A percentile compares a stretch with the other conserved stretches of the same genome.
Evolutionary conservation across 2,113 vertebrate species (phyloP).

Genomic region (Micromys minutus): DNA sequence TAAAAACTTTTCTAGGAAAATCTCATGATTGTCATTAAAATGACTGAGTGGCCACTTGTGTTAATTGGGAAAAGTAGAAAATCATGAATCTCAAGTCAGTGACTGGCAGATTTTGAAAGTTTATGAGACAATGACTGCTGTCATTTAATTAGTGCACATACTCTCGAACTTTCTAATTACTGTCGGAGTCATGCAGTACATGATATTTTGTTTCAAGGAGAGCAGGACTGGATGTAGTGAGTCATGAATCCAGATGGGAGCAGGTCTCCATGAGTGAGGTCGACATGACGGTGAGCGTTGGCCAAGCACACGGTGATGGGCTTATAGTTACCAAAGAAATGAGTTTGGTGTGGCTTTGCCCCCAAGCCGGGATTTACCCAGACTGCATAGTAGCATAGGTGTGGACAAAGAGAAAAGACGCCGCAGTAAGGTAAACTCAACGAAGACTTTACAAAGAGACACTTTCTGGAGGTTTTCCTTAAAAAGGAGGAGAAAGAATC

Average conservation of each 20-base stretch:
- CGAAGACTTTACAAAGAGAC: background rate
- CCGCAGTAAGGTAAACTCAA: background rate
- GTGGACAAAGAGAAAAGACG: background rate
- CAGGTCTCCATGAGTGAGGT: background rate
- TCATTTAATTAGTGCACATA: background rate
- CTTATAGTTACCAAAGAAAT: conserved; percentile 1
- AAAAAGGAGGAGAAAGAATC: conserved; percentile 17
- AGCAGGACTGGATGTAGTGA: background rate
- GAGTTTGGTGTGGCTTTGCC: background rate
- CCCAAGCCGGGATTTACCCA: background rate
- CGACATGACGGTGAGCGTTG: background rate
- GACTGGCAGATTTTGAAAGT: background rate
- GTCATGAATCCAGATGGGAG: conserved; percentile 26
- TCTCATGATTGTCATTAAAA: background rate
- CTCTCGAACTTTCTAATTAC: conserved; percentile 23
- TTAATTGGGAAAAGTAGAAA: background rate
- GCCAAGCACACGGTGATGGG: background rate
- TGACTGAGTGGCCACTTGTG: background rate
- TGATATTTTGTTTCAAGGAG: conserved; percentile 2
- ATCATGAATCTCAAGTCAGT: background rate
- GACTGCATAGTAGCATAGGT: background rate
- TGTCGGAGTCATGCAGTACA: background rate
- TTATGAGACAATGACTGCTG: background rate
- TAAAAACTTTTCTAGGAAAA: conserved; percentile 1
- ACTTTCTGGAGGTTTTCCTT: conserved; percentile 4